phyloP scores from a whole-genome alignment of 2,888 invertebrate species.

The Saturnia japonica region DNA sequence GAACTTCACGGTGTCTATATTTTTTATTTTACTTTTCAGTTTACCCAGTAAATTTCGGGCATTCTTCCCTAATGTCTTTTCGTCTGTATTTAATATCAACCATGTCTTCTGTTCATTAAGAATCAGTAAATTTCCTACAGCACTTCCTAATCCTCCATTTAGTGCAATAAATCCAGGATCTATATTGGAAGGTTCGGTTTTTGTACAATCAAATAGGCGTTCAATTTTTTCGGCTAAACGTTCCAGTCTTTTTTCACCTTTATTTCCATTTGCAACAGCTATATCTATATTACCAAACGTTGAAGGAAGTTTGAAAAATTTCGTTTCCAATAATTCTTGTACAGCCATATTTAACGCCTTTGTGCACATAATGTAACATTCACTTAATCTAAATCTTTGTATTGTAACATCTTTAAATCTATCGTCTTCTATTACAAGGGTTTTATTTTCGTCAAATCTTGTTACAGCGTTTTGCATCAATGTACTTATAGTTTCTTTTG shows the following conservation, averaged over 20 bases:
- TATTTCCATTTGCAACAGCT: constrained; percentile 4
- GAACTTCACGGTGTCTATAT: not conserved
- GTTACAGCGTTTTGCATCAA: constrained; percentile 8
- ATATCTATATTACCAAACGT: constrained; percentile 1
- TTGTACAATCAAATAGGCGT: not conserved
- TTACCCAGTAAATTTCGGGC: not conserved
- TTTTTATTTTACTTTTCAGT: constrained; percentile 5
- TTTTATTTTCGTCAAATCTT: not conserved
- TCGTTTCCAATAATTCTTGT: not conserved
- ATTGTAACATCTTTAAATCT: constrained; percentile 7
- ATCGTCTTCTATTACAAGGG: not conserved
- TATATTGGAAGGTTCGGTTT: not conserved
- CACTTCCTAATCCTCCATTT: constrained; percentile 7
- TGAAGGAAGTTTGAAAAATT: constrained; percentile 7
- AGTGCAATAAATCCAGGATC: not conserved
- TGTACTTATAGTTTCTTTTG: constrained; percentile 8
- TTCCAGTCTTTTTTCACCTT: constrained; percentile 5
- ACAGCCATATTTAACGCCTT: not conserved
- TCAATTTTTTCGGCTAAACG: not conserved
- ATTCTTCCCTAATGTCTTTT: constrained; percentile 6
- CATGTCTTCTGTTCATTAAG: not conserved
- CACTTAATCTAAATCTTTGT: constrained; percentile 1
- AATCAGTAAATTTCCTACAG: constrained; percentile 11
- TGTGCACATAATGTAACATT: not conserved
- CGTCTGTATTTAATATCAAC: constrained; percentile 1